These are phyloP conservation scores for Haliclona indistincta DNA, from an alignment of 37 sponge, comb jelly and placozoan genomes.

Conservation along the genomic window DNA sequence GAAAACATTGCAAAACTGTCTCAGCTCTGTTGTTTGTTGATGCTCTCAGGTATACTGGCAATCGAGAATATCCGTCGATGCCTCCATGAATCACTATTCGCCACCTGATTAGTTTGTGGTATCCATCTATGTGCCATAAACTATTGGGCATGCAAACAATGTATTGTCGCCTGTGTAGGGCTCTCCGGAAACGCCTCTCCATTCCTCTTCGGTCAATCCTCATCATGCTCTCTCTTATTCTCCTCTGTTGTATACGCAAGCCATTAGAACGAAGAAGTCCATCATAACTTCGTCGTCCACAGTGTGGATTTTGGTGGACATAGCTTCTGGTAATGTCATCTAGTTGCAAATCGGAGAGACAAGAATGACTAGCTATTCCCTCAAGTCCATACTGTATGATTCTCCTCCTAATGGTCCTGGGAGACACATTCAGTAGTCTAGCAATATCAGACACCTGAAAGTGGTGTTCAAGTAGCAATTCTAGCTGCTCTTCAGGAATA, in stretches of 20 bases:
- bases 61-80: constrained; percentile 55
- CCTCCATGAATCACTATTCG: constrained; percentile 59
- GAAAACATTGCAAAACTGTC: constrained; percentile 32
- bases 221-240: constrained; percentile 18
- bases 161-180: constrained; percentile 17
- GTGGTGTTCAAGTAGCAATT: constrained; percentile 2
- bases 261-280: constrained; percentile 3
- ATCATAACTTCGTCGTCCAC: constrained; percentile 22
- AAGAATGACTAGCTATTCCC: background rate
- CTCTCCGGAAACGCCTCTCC: background rate
- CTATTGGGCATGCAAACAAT: constrained; percentile 26
- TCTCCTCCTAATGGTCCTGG: constrained; percentile 12
- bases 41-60: constrained; percentile 46
- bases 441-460: constrained; percentile 18
- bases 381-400: constrained; percentile 10
- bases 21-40: constrained; percentile 39
- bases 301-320: background rate
- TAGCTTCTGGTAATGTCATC: constrained; percentile 4
- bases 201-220: constrained; percentile 33
- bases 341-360: background rate
- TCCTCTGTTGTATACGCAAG: background rate
- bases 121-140: constrained; percentile 54
- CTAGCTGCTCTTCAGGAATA: constrained; percentile 6
- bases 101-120: too few relatives aligned
- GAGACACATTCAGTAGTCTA: background rate